Percentiles rank a stretch among this genome's conserved stretches.
phyloP scores from a whole-genome alignment of 2,113 vertebrate species.

The Mustela lutreola region DNA sequence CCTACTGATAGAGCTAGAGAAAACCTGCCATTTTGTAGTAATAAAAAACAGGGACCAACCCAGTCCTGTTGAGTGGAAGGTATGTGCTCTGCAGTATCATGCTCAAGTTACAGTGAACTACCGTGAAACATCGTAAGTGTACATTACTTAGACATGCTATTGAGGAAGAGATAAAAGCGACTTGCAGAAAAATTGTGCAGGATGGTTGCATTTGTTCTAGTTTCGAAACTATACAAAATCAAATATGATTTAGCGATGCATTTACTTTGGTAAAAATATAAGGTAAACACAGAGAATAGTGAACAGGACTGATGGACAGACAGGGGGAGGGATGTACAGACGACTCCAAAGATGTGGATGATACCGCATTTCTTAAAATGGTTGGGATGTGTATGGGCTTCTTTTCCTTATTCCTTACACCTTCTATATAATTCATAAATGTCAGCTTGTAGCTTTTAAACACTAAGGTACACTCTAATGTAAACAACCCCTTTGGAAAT shows the following conservation, averaged over 20 bases:
- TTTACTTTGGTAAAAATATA: neutral
- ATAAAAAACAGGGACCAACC: no score
- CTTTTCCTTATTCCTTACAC: neutral
- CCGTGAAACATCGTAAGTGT: no score
- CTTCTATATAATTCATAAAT: neutral
- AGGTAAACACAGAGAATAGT: neutral
- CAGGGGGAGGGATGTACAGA: neutral
- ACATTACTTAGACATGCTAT: neutral
- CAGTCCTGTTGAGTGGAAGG: no score
- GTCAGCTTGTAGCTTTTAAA: neutral
- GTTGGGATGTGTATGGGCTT: neutral
- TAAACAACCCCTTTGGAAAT: no score
- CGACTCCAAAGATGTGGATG: neutral
- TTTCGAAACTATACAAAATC: neutral
- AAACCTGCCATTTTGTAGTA: no score
- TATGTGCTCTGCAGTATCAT: no score
- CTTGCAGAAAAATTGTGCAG: neutral
- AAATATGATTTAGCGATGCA: neutral
- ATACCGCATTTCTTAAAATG: no score
- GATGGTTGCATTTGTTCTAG: neutral
- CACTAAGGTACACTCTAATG: neutral
- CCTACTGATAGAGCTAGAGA: no score
- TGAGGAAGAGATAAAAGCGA: neutral
- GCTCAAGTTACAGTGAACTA: no score
- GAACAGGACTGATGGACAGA: no score